phyloP scores from a whole-genome alignment of 1,140 invertebrate genomes.

The Gonatopus flavifemur region DNA sequence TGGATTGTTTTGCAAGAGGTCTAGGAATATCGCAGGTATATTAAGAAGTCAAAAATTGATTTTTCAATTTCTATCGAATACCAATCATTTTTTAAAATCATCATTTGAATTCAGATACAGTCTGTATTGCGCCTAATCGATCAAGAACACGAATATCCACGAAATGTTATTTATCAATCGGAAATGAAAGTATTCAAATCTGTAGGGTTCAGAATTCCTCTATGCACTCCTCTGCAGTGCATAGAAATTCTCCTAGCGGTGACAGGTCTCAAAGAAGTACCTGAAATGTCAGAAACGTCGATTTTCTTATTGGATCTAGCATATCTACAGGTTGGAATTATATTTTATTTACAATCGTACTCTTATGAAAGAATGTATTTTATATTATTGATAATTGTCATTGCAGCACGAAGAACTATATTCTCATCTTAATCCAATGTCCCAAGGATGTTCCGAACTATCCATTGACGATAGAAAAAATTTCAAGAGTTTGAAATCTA shows the following conservation, averaged over 20 bases:
- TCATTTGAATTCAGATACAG: slow-evolving; percentile 23
- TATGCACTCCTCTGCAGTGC: slow-evolving; percentile 36
- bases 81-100: not conserved
- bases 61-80: not conserved
- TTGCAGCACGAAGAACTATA: slow-evolving; percentile 22
- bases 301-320: slow-evolving; percentile 35
- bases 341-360: not conserved
- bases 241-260: slow-evolving; percentile 38
- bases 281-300: slow-evolving; percentile 20
- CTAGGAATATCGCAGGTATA: slow-evolving; percentile 36
- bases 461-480: not conserved
- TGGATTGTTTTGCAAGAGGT: slow-evolving; percentile 31
- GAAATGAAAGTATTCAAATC: slow-evolving; percentile 40
- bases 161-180: slow-evolving; percentile 23
- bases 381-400: not conserved
- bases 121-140: slow-evolving; percentile 27
- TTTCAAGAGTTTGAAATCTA: slow-evolving; percentile 13
- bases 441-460: not conserved
- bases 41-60: slow-evolving; percentile 1
- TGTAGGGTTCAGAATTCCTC: slow-evolving; percentile 35
- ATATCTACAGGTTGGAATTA: slow-evolving; percentile 35
- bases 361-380: not conserved
- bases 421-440: slow-evolving; percentile 1
- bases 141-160: slow-evolving; percentile 24
- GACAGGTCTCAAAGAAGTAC: slow-evolving; percentile 24